Conservation (phyloP, 2,113 vertebrate genomes). For the Egretta garzetta region DNA sequence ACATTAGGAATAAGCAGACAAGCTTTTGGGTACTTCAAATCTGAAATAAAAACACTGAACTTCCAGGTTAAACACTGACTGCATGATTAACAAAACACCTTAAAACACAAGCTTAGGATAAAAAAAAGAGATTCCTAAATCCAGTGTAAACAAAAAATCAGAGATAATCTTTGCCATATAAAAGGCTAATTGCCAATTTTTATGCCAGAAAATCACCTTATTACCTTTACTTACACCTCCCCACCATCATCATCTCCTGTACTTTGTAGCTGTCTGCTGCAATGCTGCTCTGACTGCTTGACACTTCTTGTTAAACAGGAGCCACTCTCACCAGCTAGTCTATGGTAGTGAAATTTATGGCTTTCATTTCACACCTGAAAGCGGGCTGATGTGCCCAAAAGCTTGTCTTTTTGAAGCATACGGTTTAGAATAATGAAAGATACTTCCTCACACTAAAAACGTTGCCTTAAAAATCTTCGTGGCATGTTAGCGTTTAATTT, state of each 20-base stretch:
- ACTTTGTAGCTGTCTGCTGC: not conserved
- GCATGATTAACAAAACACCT: not conserved
- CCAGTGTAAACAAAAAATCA: not conserved
- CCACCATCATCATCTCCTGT: not conserved
- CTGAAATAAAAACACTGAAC: not conserved
- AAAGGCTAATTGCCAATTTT: not conserved
- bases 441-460: not conserved
- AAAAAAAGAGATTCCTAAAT: not conserved
- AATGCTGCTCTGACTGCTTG: not conserved
- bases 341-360: not conserved
- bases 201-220: not conserved
- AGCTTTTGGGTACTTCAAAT: not conserved
- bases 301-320: not conserved
- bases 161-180: not conserved
- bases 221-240: not conserved
- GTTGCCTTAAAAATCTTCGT: not conserved
- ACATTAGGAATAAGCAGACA: not conserved
- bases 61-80: not conserved
- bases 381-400: not conserved
- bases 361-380: not conserved
- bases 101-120: not conserved
- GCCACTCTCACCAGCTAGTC: not conserved
- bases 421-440: not conserved
- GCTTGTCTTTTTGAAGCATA: not conserved
- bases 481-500: not conserved